Percentiles rank a stretch among this genome's conserved stretches.
Evolutionary conservation across 2,113 vertebrate species (phyloP).

Genomic region (Planiliza haematocheilus): DNA sequence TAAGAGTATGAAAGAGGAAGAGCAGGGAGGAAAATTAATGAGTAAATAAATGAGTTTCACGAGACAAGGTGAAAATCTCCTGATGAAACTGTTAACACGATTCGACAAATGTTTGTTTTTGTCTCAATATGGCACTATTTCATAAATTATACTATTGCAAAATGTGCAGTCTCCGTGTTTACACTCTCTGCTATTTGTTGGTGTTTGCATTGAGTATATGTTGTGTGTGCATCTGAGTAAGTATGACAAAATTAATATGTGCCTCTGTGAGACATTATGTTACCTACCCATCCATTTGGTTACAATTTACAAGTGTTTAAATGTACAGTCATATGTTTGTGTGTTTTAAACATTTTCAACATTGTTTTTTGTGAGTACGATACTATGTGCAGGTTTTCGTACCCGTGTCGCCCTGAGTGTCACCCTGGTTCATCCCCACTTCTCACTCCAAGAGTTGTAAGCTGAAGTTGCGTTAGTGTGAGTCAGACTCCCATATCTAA

Average conservation of each 20-base stretch:
- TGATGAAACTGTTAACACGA: constrained; percentile 15
- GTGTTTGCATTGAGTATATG: neutral
- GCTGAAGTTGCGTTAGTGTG: constrained; percentile 41
- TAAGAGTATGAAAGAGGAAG: constrained; percentile 30
- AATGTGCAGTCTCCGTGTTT: neutral
- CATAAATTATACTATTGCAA: neutral
- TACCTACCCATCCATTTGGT: neutral
- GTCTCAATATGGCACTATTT: constrained; percentile 1
- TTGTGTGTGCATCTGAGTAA: constrained; percentile 4
- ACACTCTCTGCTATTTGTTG: constrained; percentile 1
- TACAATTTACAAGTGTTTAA: constrained; percentile 33
- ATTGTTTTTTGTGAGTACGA: constrained; percentile 2
- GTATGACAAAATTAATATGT: constrained; percentile 11
- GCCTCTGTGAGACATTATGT: neutral
- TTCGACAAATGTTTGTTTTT: constrained; percentile 15
- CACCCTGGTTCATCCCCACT: constrained; percentile 23
- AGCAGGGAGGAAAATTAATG: constrained; percentile 28
- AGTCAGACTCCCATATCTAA: constrained; percentile 45
- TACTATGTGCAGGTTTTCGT: neutral
- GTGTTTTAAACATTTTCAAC: neutral
- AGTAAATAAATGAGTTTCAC: constrained; percentile 36
- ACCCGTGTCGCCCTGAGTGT: constrained; percentile 6
- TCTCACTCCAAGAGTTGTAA: constrained; percentile 35
- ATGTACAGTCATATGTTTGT: neutral
- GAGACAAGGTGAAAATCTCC: constrained; percentile 15